These are phyloP conservation scores for Casuarius casuarius DNA, from an alignment of 2,113 vertebrate genomes.

Conservation along the genomic window DNA sequence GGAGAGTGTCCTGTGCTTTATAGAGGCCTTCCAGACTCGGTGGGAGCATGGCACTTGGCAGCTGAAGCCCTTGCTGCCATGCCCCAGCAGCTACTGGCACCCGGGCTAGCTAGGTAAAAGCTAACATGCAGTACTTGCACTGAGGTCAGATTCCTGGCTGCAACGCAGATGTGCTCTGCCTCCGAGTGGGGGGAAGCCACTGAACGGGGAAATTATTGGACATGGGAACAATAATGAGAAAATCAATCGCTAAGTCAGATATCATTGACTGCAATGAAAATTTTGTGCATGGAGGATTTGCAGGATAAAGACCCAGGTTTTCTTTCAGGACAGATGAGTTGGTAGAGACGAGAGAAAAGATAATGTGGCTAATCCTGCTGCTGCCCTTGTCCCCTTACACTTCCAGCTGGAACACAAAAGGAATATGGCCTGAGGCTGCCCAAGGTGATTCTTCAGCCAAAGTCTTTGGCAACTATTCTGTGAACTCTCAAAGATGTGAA, in stretches of 20 bases:
- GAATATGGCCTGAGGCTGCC: not conserved
- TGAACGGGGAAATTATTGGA: conserved; percentile 24
- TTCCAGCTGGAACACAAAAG: not conserved
- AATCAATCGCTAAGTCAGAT: conserved; percentile 67
- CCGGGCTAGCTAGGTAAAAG: not conserved
- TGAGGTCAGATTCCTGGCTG: conserved; percentile 1
- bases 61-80: not conserved
- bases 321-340: conserved; percentile 12
- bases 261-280: conserved; percentile 52
- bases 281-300: conserved; percentile 41
- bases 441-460: not conserved
- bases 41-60: fast-evolving
- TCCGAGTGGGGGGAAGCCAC: not conserved
- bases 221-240: conserved; percentile 66
- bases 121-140: fast-evolving
- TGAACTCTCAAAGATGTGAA: not conserved
- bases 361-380: not conserved
- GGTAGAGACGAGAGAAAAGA: not conserved
- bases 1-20: not conserved
- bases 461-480: not conserved
- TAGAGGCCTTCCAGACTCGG: not conserved
- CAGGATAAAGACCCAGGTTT: conserved; percentile 50
- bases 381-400: not conserved
- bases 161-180: conserved; percentile 16
- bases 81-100: not conserved